Evolutionary conservation across 2,113 vertebrate genomes (phyloP), one percentile per base, ranked within the genome.

Genomic region (Rhadina sibilatrix): DNA sequence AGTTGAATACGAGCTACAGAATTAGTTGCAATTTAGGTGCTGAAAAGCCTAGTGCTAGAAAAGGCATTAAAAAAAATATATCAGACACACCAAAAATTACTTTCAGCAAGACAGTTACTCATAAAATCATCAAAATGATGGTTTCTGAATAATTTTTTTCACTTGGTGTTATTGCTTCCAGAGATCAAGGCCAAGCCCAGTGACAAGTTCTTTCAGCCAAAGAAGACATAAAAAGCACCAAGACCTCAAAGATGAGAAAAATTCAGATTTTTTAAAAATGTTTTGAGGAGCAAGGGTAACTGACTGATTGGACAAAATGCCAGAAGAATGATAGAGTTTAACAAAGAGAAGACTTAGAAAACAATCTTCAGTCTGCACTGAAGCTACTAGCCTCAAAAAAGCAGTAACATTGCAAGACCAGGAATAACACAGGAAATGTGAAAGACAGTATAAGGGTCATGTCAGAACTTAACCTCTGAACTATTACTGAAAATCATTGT

Each of bases 11-110:
- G 13, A 66, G 23, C 38, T 78, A 49, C n/a, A 84, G 64, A 66
- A 61, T 42, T 33, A 65, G 31, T 9, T 78, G 30, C 12, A 84
- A 28, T 74, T 49, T n/a, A 78, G 21, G 17, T 78, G 27, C 28
- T 87, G 49, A 81, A 89, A 93, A 82, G 24, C 3, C 18, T 37
- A 11, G 7, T 63, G 20, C 20, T 71, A 38, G 38, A 89, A 87
- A 94, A 89, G 22, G 7, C n/a, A 92, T 81, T n/a, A n/a, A n/a
- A 18, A 77, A 74, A 89, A 86, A 80, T 64, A 66, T 72, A 13
- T 11, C n/a, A 77, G 47, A 22, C 11, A 47, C 44, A 33, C 70
- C 1, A 82, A 82, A 94, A 96, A 91, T 33, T 0, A 50, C 44
- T 78, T 78, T 31, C n/a, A 82, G 47, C 5, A 31, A 74, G 69